Evolutionary conservation across 2,888 invertebrate species (phyloP), one percentile per base, ranked within the genome.

Genomic region (Thalpophila matura): DNA sequence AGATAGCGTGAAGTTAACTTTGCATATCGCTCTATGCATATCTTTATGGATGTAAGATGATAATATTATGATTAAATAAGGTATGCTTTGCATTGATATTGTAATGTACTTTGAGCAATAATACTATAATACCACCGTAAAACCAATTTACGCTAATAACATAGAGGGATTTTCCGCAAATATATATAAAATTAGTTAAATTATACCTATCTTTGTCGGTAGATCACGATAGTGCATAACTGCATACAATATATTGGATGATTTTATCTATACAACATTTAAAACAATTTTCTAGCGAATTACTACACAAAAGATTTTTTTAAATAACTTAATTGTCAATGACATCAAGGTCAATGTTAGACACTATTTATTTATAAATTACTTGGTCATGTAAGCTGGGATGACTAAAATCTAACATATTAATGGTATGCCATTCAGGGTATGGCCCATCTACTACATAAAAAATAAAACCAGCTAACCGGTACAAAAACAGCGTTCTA

Each of bases 31-130:
- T 37, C 3, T 37, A 26, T 5, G 29, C 22, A 31, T 73, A 55
- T 70, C 53, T 74, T 53, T 55, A 67, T 67, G 56, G 57, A 31
- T 64, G 58, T 56, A 43, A 51, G 20, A 53, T 26, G 14, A 50
- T 66, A 63, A 60, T 46, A 46, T 51, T 61, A 58, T 77, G 53
- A 62, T 65, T 64, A 54, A 40, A 72, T 58, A 49, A 72, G 26
- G 14, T 18, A 20, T 46, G 16, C 18, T 70, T 77, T 50, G 59
- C 56, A 61, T 67, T 45, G 50, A 50, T 60, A 59, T 65, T 46
- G 37, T 38, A 53, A 59, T 55, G 45, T 47, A 55, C 42, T 70
- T 54, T 50, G 29, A 47, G 59, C 38, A 64, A 57, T 72, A 74
- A 64, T 40, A 50, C 12, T 54, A 27, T 27, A 60, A 56, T 45